Evolutionary conservation across 2,888 invertebrate genomes (phyloP).

Genomic region (Trichopoda pennipes): DNA sequence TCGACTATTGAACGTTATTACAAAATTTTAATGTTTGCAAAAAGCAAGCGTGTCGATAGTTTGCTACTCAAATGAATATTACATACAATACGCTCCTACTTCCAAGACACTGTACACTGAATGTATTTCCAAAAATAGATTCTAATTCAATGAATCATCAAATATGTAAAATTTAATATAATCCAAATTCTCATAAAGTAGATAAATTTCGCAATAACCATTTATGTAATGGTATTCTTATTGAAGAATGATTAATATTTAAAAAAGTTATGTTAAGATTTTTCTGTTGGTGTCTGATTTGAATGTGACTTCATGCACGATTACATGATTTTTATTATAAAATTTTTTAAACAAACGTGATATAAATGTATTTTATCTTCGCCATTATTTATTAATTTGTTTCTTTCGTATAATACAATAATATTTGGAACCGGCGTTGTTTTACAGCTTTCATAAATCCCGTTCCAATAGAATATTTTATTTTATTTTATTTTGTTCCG

Average conservation of each 20-base stretch:
- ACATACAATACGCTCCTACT: conserved; percentile 16
- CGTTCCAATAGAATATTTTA: no score
- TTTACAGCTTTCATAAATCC: not conserved
- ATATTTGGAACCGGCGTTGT: conserved; percentile 1
- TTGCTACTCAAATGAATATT: conserved; percentile 44
- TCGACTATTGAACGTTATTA: conserved; percentile 72
- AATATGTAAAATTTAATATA: no score
- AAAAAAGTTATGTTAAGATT: not conserved
- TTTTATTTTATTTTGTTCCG: no score
- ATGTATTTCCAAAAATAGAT: no score
- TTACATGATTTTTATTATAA: not conserved
- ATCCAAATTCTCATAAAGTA: not conserved
- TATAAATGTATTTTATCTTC: conserved; percentile 9
- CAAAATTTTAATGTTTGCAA: conserved; percentile 70
- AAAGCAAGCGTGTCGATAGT: conserved; percentile 39
- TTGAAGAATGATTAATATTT: no score
- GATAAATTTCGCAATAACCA: no score
- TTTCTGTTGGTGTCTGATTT: conserved; percentile 53
- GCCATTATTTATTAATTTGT: conserved; percentile 15
- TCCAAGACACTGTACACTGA: no score
- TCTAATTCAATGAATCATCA: no score
- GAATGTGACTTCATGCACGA: conserved; percentile 39
- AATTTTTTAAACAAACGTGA: not conserved
- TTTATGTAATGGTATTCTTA: no score
- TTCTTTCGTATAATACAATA: conserved; percentile 15